Base-by-base conservation (phyloP, 1,140 invertebrate genomes). In the Idris sp. region DNA sequence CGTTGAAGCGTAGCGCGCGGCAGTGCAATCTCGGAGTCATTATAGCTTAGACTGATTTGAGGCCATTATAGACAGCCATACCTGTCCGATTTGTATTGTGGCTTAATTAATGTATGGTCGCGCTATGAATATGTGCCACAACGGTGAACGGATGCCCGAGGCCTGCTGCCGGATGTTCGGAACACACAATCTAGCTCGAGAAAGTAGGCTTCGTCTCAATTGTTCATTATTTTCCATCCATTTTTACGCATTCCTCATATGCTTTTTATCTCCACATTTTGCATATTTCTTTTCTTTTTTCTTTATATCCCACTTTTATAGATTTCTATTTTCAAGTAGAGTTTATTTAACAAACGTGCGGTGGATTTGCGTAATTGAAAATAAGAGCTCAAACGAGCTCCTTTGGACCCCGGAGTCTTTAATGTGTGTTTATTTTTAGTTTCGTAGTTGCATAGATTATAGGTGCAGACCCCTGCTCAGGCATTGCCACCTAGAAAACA, bases 161-260 rank as follows among this genome's bases (percentile, higher is more conserved):
- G 83, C 81, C 53, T 75, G 72, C 73, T 82, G 76, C 81, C 81
- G 83, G 82, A 84, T 84, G 78, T 74, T 77, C 76, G 54, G 67
- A 77, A n/a, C n/a, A n/a, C n/a, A n/a, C 71, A 72, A 74, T 68
- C 56, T 71, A 80, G 78, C 81, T 19, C 81, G 79, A 83, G 83
- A 85, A 85, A 85, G 83, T 85, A 83, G 83, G 81, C 81, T 79
- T 77, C 76, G 74, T 76, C 71, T 68, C 69, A 41, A 54, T 71
- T 72, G 54, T 69, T 64, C 64, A 71, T 73, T 64, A 62, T 59
- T n/a, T n/a, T n/a, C n/a, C n/a, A n/a, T n/a, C n/a, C n/a, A n/a
- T n/a, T n/a, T n/a, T n/a, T n/a, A n/a, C n/a, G n/a, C n/a, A n/a
- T n/a, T n/a, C n/a, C n/a, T n/a, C n/a, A n/a, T n/a, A n/a, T n/a